A percentile compares a stretch with the other conserved stretches of the same genome.
Evolutionary conservation across 2,797 vertebrate genomes (phyloP).

Genomic region (Galaxias olidus): DNA sequence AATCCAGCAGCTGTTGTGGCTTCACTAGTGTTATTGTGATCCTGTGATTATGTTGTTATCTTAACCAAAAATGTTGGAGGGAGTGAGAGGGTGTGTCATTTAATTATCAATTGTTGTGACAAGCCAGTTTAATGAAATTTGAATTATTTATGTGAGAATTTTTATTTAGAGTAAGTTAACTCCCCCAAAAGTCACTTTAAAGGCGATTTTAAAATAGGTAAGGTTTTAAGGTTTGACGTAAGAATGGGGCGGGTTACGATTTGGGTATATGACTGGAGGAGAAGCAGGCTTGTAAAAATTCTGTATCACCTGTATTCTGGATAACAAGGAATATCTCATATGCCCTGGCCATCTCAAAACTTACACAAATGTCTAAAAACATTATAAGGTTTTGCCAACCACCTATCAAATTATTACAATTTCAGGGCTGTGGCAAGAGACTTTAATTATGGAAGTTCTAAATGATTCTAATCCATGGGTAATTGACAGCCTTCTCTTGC

Average conservation of each 20-base stretch:
- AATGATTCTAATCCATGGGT: constrained; percentile 52
- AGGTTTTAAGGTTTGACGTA: background rate
- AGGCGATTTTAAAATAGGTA: background rate
- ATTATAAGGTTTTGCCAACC: constrained; percentile 11
- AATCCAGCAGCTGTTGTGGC: constrained; percentile 76
- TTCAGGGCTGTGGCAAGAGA: constrained; percentile 25
- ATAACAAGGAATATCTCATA: background rate
- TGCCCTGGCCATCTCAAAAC: background rate
- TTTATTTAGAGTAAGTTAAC: background rate
- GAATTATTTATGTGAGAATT: constrained; percentile 20
- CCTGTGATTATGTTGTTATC: constrained; percentile 74
- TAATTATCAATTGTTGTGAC: constrained; percentile 37
- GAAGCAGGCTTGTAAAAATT: background rate
- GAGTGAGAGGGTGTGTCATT: constrained; percentile 55
- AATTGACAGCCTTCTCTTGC: constrained; percentile 65
- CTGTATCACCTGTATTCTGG: background rate
- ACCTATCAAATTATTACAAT: constrained; percentile 17
- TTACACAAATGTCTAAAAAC: constrained; percentile 40
- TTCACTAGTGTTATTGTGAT: constrained; percentile 74
- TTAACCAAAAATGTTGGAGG: constrained; percentile 74
- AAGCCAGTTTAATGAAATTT: constrained; percentile 41
- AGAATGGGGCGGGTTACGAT: background rate
- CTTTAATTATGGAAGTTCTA: constrained; percentile 35
- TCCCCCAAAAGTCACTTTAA: constrained; percentile 5
- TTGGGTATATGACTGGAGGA: background rate